Base-by-base conservation (phyloP, 2,888 invertebrate genomes). In the Druceiella hillmani region DNA sequence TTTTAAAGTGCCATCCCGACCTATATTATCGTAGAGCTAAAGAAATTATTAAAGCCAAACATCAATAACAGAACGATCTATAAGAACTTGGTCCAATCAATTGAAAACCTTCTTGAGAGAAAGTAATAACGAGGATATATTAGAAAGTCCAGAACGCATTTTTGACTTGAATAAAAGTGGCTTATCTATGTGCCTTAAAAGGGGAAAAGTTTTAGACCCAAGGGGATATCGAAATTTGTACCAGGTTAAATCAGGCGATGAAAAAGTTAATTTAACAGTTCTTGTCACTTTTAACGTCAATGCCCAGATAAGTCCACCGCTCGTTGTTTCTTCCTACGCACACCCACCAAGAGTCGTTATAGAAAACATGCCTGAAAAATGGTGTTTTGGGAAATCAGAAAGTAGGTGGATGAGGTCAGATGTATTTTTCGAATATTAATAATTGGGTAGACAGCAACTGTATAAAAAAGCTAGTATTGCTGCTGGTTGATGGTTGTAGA, bases 251-350 rank as follows among this genome's bases (percentile, higher is more conserved):
- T 33, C 24, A 11, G 44, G 49, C 2, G 51, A 50, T 12, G 53
- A 54, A 40, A 56, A 55, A 46, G 53, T 51, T 9, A 51, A 42
- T 20, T 6, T 56, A n/a, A 56, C 55, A 3, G 52, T 55, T 2
- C 28, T 55, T 7, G 32, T 52, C 7, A 44, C 39, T 5, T 50
- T 55, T 30, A 40, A 41, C 31, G 56, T 55, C 5, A 24, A 11
- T 34, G 49, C 54, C 3, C 25, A 51, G 12, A 38, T 51, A n/a
- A n/a, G 47, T 30, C 52, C 52, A n/a, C 52, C 51, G 11, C 40
- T 46, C 20, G 48, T 51, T 5, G 46, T 49, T 17, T 55, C 52
- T 33, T 52, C 49, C n/a, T n/a, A n/a, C n/a, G n/a, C n/a, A n/a
- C n/a, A n/a, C n/a, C n/a, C n/a, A n/a, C n/a, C 50, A 27, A 49